Base-by-base conservation (phyloP, 2,113 vertebrate species). In the Mesoclemmys tuberculata region DNA sequence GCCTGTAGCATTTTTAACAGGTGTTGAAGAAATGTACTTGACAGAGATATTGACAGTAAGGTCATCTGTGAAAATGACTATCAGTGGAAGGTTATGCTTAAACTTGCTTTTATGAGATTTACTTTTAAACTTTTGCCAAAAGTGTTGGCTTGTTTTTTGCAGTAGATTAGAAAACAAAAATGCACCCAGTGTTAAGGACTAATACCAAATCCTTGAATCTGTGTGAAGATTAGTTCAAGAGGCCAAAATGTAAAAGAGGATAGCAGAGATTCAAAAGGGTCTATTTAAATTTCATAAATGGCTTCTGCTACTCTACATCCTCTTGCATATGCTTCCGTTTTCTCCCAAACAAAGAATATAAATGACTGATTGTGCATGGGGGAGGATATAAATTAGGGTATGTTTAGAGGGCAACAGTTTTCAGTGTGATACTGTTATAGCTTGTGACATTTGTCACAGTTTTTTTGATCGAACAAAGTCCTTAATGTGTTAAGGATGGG, bases 1-100 rank as follows among this genome's bases (percentile, higher is more conserved):
- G 98, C 98, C 98, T 75, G 95, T 98, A 98, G 98, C 98, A 46
- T 96, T 98, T 97, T 44, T 97, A 98, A 97, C 99, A 99, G 99
- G 99, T 99, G 99, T 97, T 97, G 96, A 90, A 5, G 35, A 85
- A 97, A 88, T 29, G 94, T 94, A 96, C 97, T 94, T 64, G 96
- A 90, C 97, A 94, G 94, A 94, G 97, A 97, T 95, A 97, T 83
- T 91, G 88, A 93, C 93, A 88, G 96, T 97, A 97, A 98, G 98
- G 98, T 98, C 98, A 97, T 95, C 93, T 87, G 89, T 86, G 90
- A 96, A 87, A 94, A 85, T 13, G 24, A 96, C 93, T 82, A 92
- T 58, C 85, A 82, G 48, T 1, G 16, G 87, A 92, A 95, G 22
- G 82, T 92, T 91, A 52, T 44, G 46, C 74, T 80, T 82, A 27